A percentile compares a stretch with the other conserved stretches of the same genome.
Evolutionary conservation across 1,140 invertebrate genomes (phyloP).

Genomic region (Heliconius eleuchia): DNA sequence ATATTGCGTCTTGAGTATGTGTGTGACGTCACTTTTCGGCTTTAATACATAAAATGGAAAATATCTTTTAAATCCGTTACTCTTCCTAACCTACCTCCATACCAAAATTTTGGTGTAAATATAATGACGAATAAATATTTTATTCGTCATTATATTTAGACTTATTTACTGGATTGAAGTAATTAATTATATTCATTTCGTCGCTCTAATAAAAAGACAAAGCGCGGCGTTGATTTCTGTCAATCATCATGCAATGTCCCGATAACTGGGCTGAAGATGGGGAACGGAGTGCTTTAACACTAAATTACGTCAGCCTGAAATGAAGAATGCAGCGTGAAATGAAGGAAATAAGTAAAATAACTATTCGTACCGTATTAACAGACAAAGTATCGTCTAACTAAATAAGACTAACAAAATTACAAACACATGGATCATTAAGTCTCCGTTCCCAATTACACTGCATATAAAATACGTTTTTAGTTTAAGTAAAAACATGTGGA

Average conservation of each 20-base stretch:
- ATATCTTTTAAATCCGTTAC: no score
- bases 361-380: constrained; percentile 13
- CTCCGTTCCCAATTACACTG: constrained; percentile 40
- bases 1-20: no score
- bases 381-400: constrained; percentile 33
- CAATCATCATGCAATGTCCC: not conserved
- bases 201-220: not conserved
- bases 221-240: not conserved
- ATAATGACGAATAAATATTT: no score
- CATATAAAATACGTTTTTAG: constrained; percentile 34
- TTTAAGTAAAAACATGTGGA: constrained; percentile 47
- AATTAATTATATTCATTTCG: no score
- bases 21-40: no score
- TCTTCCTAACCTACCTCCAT: no score
- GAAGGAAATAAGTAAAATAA: not conserved
- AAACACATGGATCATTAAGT: constrained; percentile 45
- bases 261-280: not conserved
- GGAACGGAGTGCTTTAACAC: not conserved
- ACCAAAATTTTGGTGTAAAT: no score
- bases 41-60: no score
- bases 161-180: no score
- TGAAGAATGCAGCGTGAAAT: not conserved
- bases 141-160: no score
- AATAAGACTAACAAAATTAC: constrained; percentile 42
- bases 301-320: not conserved